These are phyloP conservation scores for Geodia barretti DNA, from an alignment of 37 sponge, comb jelly and placozoan genomes.

Conservation along the genomic window DNA sequence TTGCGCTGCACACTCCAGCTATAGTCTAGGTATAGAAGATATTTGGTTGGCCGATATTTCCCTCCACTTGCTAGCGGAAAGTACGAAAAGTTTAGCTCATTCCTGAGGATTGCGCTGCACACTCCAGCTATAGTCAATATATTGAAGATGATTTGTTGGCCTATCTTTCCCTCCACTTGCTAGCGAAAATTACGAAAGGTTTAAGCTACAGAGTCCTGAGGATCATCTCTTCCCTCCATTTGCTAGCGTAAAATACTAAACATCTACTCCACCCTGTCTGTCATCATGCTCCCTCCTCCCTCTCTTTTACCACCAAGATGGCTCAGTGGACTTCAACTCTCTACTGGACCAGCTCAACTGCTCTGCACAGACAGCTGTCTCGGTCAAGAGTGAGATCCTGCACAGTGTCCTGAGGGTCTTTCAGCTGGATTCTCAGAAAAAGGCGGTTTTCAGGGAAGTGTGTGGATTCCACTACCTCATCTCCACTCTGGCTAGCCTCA, in stretches of 20 bases:
- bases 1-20: too few species aligned
- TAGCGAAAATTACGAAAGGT: too few species aligned
- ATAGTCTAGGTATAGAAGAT: too few species aligned
- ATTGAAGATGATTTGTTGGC: too few species aligned
- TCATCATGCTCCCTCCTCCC: not conserved
- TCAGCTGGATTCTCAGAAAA: slow-evolving; percentile 64
- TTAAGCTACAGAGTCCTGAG: too few species aligned
- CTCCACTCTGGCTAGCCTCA: slow-evolving; percentile 72
- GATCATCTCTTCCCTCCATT: too few species aligned
- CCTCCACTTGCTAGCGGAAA: too few species aligned
- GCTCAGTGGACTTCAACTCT: slow-evolving; percentile 59
- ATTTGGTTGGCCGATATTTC: too few species aligned
- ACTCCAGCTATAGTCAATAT: too few species aligned
- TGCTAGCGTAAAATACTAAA: not conserved
- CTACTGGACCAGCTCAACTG: slow-evolving; percentile 75
- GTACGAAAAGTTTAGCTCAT: too few species aligned
- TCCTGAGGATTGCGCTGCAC: too few species aligned
- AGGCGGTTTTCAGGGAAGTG: slow-evolving; percentile 78
- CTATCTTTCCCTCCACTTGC: slow-evolving; percentile 8
- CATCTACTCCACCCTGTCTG: not conserved
- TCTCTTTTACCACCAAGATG: slow-evolving; percentile 29
- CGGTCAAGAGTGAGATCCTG: slow-evolving; percentile 76
- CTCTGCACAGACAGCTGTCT: slow-evolving; percentile 54
- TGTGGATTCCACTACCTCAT: slow-evolving; percentile 83
- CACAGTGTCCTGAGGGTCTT: slow-evolving; percentile 71